Percentiles rank a stretch among this genome's conserved stretches.
Conservation (phyloP, 2,113 vertebrate genomes). For the Pteronura brasiliensis region DNA sequence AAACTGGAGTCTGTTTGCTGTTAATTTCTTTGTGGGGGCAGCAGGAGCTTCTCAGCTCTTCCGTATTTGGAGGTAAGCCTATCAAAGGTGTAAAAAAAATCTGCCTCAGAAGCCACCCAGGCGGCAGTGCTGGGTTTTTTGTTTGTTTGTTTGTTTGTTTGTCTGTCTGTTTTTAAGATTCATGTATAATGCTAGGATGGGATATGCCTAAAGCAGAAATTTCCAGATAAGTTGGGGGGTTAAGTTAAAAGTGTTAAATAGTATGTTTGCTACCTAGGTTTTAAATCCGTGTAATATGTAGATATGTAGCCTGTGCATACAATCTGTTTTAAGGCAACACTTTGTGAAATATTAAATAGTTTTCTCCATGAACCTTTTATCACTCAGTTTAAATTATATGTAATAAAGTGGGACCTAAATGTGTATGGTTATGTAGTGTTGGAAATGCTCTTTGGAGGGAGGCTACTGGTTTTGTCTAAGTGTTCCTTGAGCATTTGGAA, state of each 20-base stretch:
- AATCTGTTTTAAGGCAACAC: background rate
- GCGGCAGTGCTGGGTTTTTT: background rate
- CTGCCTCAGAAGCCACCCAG: background rate
- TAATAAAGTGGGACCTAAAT: background rate
- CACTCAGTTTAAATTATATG: background rate
- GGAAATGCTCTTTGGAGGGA: background rate
- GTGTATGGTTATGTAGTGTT: background rate
- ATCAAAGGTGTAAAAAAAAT: background rate
- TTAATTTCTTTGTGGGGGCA: slow-evolving; percentile 96
- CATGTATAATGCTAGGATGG: background rate
- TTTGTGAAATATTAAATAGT: background rate
- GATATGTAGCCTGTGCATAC: background rate
- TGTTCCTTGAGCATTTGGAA: background rate
- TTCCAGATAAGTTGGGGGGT: background rate
- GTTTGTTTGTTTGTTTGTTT: background rate
- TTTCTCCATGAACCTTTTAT: background rate
- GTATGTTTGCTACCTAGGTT: background rate
- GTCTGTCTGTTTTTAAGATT: background rate
- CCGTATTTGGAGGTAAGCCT: slow-evolving; percentile 94
- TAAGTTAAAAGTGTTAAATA: background rate
- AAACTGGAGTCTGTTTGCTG: slow-evolving; percentile 98
- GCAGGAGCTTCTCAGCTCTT: slow-evolving; percentile 94
- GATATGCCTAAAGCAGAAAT: slow-evolving; percentile 26
- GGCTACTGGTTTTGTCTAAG: background rate
- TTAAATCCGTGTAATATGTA: background rate